A percentile compares a stretch with the other conserved stretches of the same genome.
phyloP scores from a whole-genome alignment of 2,113 vertebrate species.

The Sander lucioperca region DNA sequence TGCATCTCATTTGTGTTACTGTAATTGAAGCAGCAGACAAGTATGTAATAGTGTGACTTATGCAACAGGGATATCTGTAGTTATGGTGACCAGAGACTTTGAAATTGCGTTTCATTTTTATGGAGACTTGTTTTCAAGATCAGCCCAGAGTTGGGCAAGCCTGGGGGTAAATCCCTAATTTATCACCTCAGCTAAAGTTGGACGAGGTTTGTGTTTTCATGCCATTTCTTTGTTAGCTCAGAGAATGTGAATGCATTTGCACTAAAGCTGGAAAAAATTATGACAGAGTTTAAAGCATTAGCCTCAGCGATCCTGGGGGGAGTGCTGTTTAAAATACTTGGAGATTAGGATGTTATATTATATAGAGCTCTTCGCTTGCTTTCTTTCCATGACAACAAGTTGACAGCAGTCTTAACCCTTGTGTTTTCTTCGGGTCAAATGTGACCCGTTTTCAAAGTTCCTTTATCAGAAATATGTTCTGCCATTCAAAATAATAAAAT shows the following conservation, averaged over 20 bases:
- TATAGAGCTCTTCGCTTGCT: not conserved
- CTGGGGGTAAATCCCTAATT: constrained; percentile 3
- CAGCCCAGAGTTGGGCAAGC: not conserved
- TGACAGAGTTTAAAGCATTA: constrained; percentile 9
- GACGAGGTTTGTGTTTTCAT: not conserved
- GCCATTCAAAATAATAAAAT: too few relatives aligned
- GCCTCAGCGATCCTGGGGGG: not conserved
- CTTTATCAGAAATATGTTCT: too few relatives aligned
- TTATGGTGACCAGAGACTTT: constrained; percentile 11
- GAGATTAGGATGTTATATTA: not conserved
- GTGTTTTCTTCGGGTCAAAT: too few relatives aligned
- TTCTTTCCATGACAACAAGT: not conserved
- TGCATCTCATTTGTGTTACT: not conserved
- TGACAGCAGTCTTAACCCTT: not conserved
- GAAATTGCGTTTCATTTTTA: constrained; percentile 30
- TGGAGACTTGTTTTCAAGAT: constrained; percentile 21
- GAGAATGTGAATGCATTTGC: not conserved
- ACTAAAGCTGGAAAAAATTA: constrained; percentile 16
- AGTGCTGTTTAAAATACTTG: constrained; percentile 1
- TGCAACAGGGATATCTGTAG: constrained; percentile 13
- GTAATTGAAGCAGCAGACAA: not conserved
- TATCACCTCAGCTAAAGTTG: constrained; percentile 2
- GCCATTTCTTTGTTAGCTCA: not conserved
- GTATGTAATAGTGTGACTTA: not conserved
- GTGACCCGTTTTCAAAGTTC: too few relatives aligned